phyloP scores from a whole-genome alignment of 1,140 invertebrate species.

The Zaprionus ornatus region DNA sequence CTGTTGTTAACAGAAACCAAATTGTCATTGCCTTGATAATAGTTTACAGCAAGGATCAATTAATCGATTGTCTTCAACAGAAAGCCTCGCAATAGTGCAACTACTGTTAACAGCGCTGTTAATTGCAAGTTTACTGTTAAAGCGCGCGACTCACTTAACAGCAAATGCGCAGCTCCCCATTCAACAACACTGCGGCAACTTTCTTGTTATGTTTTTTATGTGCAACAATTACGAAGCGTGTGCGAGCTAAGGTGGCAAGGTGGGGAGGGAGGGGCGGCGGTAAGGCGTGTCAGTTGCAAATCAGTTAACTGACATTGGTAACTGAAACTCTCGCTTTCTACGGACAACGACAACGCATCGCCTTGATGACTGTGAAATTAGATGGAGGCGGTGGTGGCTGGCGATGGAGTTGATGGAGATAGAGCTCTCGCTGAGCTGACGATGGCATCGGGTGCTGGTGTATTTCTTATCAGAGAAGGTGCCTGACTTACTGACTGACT shows the following conservation, averaged over 20 bases:
- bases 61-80: neutral
- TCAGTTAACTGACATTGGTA: constrained; percentile 58
- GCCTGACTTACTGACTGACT: constrained; percentile 61
- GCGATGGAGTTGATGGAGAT: constrained; percentile 13
- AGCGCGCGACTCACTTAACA: neutral
- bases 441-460: constrained; percentile 36
- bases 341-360: constrained; percentile 25
- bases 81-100: neutral
- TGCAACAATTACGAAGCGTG: constrained; percentile 30
- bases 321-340: constrained; percentile 75
- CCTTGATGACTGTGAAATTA: constrained; percentile 73
- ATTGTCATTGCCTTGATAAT: no score
- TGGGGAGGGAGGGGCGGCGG: constrained; percentile 1
- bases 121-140: neutral
- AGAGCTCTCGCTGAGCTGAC: neutral
- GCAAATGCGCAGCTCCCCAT: neutral
- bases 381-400: constrained; percentile 24
- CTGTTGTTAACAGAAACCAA: no score
- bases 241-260: neutral
- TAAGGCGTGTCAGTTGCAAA: constrained; percentile 23
- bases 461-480: constrained; percentile 63
- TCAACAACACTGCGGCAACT: constrained; percentile 11
- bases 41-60: no score
- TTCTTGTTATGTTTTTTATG: constrained; percentile 32
- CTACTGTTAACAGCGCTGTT: neutral